Evolutionary conservation across 2,797 vertebrate species (phyloP).

Genomic region (Leptoclinus maculatus): DNA sequence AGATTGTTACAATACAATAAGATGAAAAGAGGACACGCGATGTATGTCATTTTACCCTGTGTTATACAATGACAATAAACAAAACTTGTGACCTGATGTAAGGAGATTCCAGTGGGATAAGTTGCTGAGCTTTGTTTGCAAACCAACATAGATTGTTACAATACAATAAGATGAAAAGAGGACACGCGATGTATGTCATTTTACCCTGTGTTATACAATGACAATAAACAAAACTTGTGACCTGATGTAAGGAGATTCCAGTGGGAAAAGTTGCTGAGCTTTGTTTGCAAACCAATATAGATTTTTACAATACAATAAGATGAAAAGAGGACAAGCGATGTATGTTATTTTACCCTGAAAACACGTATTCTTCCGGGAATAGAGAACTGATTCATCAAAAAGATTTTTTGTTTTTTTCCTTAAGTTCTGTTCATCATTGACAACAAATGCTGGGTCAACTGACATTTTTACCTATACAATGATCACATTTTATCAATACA

Average conservation of each 20-base stretch:
- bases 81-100: neutral
- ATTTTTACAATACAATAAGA: neutral
- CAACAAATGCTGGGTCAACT: neutral
- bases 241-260: neutral
- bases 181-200: neutral
- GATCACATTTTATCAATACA: neutral
- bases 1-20: neutral
- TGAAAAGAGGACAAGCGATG: neutral
- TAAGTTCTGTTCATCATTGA: neutral
- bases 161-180: neutral
- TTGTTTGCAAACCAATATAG: neutral
- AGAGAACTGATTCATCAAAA: neutral
- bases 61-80: too few relatives aligned
- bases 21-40: neutral
- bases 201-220: too few relatives aligned
- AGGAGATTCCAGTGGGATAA: neutral
- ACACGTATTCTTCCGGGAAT: neutral
- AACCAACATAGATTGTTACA: neutral
- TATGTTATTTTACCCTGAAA: neutral
- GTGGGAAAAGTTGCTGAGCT: neutral
- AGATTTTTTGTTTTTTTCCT: neutral
- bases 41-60: neutral
- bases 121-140: neutral
- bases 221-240: too few relatives aligned
- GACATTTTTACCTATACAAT: neutral